Percentiles rank a stretch among this genome's conserved stretches.
Evolutionary conservation across 2,888 invertebrate genomes (phyloP).

Genomic region (Agrochola lychnidis): DNA sequence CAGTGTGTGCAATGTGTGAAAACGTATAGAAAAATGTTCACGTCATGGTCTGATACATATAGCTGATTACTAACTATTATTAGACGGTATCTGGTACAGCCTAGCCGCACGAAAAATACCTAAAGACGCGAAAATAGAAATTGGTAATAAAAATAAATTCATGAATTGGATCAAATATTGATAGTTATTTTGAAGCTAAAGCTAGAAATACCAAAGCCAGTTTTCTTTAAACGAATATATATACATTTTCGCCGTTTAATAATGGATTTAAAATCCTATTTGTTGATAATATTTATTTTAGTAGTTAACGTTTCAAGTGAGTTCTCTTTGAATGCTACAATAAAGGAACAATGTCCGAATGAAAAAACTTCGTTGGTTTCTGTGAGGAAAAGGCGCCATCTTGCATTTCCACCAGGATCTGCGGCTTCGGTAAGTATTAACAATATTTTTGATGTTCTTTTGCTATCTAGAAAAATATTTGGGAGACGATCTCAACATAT

Average conservation of each 20-base stretch:
- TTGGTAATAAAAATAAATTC: background rate
- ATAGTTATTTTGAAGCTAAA: background rate
- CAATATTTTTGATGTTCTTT: background rate
- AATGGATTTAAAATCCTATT: conserved; percentile 27
- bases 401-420: conserved; percentile 73
- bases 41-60: conserved; percentile 46
- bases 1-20: conserved; percentile 37
- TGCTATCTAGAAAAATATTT: too few species aligned
- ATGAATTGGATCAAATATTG: background rate
- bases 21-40: conserved; percentile 30
- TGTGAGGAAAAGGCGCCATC: conserved; percentile 73
- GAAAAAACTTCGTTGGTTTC: conserved; percentile 66
- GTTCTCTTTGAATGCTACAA: conserved; percentile 23
- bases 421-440: conserved; percentile 68
- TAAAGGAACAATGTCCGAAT: conserved; percentile 70
- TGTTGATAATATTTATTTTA: conserved; percentile 35
- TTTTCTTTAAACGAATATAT: background rate
- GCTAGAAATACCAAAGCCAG: background rate
- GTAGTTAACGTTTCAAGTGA: conserved; percentile 34
- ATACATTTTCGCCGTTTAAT: background rate
- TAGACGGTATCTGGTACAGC: conserved; percentile 26
- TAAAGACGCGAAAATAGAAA: background rate
- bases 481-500: background rate
- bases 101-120: conserved; percentile 27
- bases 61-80: conserved; percentile 38